phyloP scores from a whole-genome alignment of 2,797 vertebrate genomes.

The Chelon labrosus region DNA sequence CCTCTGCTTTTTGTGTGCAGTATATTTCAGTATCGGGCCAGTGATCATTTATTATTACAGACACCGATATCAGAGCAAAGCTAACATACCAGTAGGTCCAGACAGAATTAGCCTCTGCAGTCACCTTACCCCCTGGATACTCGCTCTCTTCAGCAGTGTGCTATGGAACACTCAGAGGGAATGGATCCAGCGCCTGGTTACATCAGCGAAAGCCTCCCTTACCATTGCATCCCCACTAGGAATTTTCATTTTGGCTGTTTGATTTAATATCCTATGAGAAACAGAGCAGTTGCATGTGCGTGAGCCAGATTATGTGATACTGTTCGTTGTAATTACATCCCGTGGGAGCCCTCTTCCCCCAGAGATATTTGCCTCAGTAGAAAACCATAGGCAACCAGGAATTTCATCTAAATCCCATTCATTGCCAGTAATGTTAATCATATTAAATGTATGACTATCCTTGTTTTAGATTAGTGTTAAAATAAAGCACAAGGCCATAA shows the following conservation, averaged over 20 bases:
- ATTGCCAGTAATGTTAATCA: conserved; percentile 22
- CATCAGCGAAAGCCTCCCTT: conserved; percentile 18
- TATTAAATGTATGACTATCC: conserved; percentile 3
- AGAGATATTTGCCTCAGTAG: conserved; percentile 29
- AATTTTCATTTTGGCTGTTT: conserved; percentile 40
- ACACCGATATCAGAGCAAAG: conserved; percentile 10
- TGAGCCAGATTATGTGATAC: conserved; percentile 1
- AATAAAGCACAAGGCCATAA: not conserved
- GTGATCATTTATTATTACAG: conserved; percentile 17
- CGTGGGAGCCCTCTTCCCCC: conserved; percentile 35
- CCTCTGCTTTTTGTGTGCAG: not conserved
- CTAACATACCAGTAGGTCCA: conserved; percentile 11
- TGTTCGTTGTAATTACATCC: conserved; percentile 64
- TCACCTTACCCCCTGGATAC: conserved; percentile 2
- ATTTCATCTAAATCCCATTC: conserved; percentile 17
- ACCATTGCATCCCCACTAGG: conserved; percentile 20
- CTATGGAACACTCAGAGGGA: conserved; percentile 15
- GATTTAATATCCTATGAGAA: conserved; percentile 29
- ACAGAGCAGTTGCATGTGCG: conserved; percentile 9
- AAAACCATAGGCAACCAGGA: conserved; percentile 13
- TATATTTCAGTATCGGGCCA: conserved; percentile 5
- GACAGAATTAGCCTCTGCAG: conserved; percentile 19
- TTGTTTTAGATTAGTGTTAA: conserved; percentile 1
- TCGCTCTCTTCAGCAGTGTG: conserved; percentile 5
- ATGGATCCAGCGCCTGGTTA: conserved; percentile 26